phyloP scores from a whole-genome alignment of 2,888 invertebrate genomes.

The Chouioia cunea region DNA sequence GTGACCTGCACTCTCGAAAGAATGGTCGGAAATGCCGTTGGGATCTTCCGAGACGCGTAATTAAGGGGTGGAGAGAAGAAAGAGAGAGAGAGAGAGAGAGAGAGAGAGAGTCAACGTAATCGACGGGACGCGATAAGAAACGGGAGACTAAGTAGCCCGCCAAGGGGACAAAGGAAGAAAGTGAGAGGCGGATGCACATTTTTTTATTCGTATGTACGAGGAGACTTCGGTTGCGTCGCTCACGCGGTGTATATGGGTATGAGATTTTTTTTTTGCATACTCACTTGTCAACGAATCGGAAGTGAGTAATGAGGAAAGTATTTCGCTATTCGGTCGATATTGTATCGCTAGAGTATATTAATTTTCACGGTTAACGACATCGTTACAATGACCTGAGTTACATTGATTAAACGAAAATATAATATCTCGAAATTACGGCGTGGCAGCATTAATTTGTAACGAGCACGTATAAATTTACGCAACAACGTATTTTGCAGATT shows the following conservation, averaged over 20 bases:
- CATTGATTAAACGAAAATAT: too few relatives aligned
- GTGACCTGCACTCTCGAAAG: constrained; percentile 29
- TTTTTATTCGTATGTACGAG: neutral
- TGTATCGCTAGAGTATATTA: too few relatives aligned
- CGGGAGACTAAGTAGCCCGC: constrained; percentile 5
- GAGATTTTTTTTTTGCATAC: neutral
- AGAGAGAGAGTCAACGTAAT: neutral
- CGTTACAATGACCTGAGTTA: too few relatives aligned
- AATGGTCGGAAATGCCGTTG: constrained; percentile 54
- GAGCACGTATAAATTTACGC: too few relatives aligned
- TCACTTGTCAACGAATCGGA: constrained; percentile 2
- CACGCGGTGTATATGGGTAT: neutral
- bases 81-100: constrained; percentile 34
- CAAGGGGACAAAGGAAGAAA: constrained; percentile 31
- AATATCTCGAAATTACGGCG: too few relatives aligned
- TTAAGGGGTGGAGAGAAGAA: constrained; percentile 45
- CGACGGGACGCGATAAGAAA: constrained; percentile 17
- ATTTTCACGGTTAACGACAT: too few relatives aligned
- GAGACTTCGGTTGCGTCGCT: neutral
- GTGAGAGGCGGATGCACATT: constrained; percentile 24
- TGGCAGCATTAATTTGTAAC: too few relatives aligned
- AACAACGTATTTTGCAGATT: too few relatives aligned
- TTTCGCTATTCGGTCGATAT: neutral
- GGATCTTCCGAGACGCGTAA: constrained; percentile 53
- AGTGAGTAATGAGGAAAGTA: neutral